Conservation (phyloP, 2,113 vertebrate genomes). For the Strix aluco region DNA sequence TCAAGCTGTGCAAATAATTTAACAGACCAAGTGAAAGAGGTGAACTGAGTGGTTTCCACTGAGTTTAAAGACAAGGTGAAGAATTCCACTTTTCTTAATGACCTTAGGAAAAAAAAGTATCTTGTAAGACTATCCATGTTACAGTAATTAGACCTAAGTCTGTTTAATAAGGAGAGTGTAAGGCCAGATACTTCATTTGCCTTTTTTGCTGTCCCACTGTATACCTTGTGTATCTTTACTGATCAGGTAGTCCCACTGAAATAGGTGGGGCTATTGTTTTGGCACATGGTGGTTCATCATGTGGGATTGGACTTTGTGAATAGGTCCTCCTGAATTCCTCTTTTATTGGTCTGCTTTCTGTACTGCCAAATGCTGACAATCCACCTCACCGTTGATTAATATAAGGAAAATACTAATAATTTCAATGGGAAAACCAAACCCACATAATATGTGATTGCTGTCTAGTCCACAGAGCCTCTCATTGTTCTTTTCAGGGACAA, state of each 20-base stretch:
- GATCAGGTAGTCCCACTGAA: background rate
- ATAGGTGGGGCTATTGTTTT: background rate
- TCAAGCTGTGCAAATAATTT: slow-evolving; percentile 59
- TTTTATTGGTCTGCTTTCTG: background rate
- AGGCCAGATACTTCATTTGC: background rate
- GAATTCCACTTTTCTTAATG: slow-evolving; percentile 9
- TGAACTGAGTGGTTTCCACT: slow-evolving; percentile 17
- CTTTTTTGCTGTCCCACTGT: background rate
- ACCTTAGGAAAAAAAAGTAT: background rate
- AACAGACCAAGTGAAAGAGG: slow-evolving; percentile 7
- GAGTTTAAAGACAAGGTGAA: slow-evolving; percentile 38
- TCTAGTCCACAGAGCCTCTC: background rate
- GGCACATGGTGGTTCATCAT: no score
- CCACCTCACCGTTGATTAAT: background rate
- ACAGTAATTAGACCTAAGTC: background rate
- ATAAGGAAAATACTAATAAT: background rate
- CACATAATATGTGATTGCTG: background rate
- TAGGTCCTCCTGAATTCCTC: background rate
- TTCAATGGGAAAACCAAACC: background rate
- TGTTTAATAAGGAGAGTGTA: background rate
- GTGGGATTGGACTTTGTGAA: background rate
- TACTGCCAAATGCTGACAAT: background rate
- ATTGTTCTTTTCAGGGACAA: background rate
- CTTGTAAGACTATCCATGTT: background rate
- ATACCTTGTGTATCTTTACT: background rate